Evolutionary conservation across 1,140 invertebrate genomes (phyloP).

Genomic region (Procambarus clarkii): DNA sequence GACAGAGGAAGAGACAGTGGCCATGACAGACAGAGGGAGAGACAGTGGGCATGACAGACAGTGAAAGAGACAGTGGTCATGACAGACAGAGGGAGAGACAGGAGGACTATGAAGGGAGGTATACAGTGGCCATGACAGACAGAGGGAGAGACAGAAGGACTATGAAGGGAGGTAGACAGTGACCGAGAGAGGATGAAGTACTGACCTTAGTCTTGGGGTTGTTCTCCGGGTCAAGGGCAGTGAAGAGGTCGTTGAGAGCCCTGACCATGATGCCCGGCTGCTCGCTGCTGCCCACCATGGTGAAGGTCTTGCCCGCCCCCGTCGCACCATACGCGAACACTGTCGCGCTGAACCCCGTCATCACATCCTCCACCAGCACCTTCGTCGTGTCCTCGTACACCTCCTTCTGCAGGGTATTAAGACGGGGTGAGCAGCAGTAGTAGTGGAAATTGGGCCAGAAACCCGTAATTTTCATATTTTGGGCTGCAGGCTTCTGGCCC

Average conservation of each 20-base stretch:
- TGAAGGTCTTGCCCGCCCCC: conserved; percentile 92
- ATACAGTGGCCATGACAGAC: too few species aligned
- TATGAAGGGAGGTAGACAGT: too few species aligned
- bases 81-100: too few species aligned
- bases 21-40: too few species aligned
- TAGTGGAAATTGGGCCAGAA: not conserved
- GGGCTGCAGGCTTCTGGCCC: too few species aligned
- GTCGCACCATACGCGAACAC: conserved; percentile 98
- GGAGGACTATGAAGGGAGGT: too few species aligned
- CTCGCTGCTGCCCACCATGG: conserved; percentile 84
- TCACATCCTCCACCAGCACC: conserved; percentile 80
- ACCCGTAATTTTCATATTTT: not conserved
- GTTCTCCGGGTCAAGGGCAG: conserved; percentile 77
- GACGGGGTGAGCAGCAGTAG: not conserved
- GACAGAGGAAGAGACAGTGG: too few species aligned
- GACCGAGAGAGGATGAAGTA: too few species aligned
- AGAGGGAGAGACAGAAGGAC: too few species aligned
- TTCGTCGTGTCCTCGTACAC: conserved; percentile 86
- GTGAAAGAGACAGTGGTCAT: too few species aligned
- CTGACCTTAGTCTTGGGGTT: conserved; percentile 74
- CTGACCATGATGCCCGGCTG: conserved; percentile 91
- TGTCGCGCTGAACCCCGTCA: conserved; percentile 85
- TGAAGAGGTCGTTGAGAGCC: conserved; percentile 90
- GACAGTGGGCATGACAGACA: too few species aligned
- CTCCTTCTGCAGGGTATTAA: conserved; percentile 81